Base-by-base conservation (phyloP, 2,797 vertebrate species). In the Distichodus sexfasciatus region DNA sequence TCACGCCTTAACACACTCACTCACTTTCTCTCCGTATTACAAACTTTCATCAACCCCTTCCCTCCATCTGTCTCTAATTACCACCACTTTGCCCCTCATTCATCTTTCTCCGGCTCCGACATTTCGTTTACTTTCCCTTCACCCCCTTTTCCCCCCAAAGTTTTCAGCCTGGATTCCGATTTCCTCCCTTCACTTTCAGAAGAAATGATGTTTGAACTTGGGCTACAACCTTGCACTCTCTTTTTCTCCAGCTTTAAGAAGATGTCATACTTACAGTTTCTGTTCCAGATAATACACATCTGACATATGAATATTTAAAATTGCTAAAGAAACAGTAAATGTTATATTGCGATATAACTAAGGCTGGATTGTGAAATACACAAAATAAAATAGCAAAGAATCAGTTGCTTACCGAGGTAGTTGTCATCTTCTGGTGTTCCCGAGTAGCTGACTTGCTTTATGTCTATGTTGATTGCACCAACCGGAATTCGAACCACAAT, bases 341-440 rank as follows among this genome's bases (percentile, higher is more conserved):
- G n/a, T n/a, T n/a, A n/a, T n/a, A n/a, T n/a, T n/a, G n/a, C n/a
- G n/a, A n/a, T n/a, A n/a, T n/a, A n/a, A n/a, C 21, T n/a, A n/a
- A 40, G 14, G 35, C 21, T 36, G n/a, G n/a, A n/a, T n/a, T n/a
- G n/a, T n/a, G n/a, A n/a, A n/a, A n/a, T n/a, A n/a, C n/a, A n/a
- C n/a, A n/a, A n/a, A n/a, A n/a, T n/a, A n/a, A n/a, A n/a, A n/a
- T n/a, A n/a, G n/a, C n/a, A n/a, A n/a, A n/a, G n/a, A n/a, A n/a
- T n/a, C n/a, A n/a, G n/a, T n/a, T n/a, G n/a, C 91, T 93, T 89
- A 98, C 97, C 96, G 79, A 98, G 94, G 87, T 98, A 98, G 88
- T 93, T 99, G 90, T 98, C 95, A 77, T 98, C 97, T 80, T 97
- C 95, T 63, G 96, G 90, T 68, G 91, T 94, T 78, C 96, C 96